These are phyloP conservation scores for Nemurella pictetii DNA, from an alignment of 2,888 invertebrate species.

Conservation along the genomic window DNA sequence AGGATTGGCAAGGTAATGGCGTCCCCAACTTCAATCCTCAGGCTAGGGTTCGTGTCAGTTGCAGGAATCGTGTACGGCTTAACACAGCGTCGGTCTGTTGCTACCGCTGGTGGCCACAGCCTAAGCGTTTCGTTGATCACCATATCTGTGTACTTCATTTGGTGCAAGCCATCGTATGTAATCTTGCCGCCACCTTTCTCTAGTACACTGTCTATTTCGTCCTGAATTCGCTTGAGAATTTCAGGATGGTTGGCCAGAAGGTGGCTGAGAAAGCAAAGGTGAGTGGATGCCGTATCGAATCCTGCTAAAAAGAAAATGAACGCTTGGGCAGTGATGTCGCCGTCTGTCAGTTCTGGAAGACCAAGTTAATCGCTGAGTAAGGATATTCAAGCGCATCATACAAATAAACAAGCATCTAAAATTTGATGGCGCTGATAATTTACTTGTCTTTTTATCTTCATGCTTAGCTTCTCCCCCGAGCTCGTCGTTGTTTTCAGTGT, in stretches of 20 bases:
- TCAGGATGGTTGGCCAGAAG: constrained; percentile 44
- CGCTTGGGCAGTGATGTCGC: constrained; percentile 41
- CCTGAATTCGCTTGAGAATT: constrained; percentile 43
- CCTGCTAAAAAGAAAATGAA: constrained; percentile 46
- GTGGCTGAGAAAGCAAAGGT: constrained; percentile 44
- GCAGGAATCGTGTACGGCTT: constrained; percentile 1
- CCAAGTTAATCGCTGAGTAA: neutral
- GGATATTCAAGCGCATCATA: too few relatives aligned
- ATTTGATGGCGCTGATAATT: neutral
- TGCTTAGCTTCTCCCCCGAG: neutral
- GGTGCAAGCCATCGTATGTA: constrained; percentile 43
- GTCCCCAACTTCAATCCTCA: neutral
- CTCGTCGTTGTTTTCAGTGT: constrained; percentile 4
- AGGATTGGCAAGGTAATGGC: neutral
- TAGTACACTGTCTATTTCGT: constrained; percentile 44
- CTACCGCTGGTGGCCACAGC: neutral
- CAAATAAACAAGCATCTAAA: too few relatives aligned
- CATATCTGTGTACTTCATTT: neutral
- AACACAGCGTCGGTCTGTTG: neutral
- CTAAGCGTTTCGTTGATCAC: neutral
- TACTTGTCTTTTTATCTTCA: neutral
- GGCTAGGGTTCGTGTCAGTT: neutral
- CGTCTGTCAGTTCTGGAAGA: constrained; percentile 31
- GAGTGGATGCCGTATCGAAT: constrained; percentile 46
- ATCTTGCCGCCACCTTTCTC: constrained; percentile 41